Evolutionary conservation across 2,888 invertebrate species (phyloP).

Genomic region (Meganola albula): DNA sequence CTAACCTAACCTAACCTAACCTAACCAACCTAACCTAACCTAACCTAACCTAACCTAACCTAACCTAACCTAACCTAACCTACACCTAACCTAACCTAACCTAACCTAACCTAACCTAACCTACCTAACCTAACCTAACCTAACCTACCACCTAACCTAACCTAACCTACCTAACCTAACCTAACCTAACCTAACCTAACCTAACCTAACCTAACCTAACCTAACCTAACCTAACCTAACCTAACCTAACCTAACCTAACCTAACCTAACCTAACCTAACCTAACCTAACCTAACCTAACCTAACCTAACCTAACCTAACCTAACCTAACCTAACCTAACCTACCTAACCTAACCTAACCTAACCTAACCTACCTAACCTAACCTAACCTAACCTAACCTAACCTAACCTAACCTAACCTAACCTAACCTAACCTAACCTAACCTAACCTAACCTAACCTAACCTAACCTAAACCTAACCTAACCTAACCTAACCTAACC

Average conservation of each 20-base stretch:
- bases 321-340: too few relatives aligned
- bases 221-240: slow-evolving; percentile 13
- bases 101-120: too few relatives aligned
- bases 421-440: slow-evolving; percentile 9
- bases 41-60: slow-evolving; percentile 20
- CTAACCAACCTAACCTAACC: too few relatives aligned
- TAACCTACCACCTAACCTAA: too few relatives aligned
- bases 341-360: too few relatives aligned
- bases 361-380: too few relatives aligned
- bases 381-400: slow-evolving; percentile 9
- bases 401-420: slow-evolving; percentile 8
- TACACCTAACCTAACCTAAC: too few relatives aligned
- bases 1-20: slow-evolving; percentile 16
- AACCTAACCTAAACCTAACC: too few relatives aligned
- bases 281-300: slow-evolving; percentile 10
- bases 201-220: slow-evolving; percentile 14
- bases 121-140: too few relatives aligned
- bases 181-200: slow-evolving; percentile 13
- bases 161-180: slow-evolving; percentile 19
- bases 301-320: slow-evolving; percentile 10
- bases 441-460: slow-evolving; percentile 11
- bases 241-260: slow-evolving; percentile 16
- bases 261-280: slow-evolving; percentile 11
- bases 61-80: slow-evolving; percentile 20
- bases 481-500: slow-evolving; percentile 1